phyloP scores from a whole-genome alignment of 2,888 invertebrate genomes.

The Coleophora deauratella region DNA sequence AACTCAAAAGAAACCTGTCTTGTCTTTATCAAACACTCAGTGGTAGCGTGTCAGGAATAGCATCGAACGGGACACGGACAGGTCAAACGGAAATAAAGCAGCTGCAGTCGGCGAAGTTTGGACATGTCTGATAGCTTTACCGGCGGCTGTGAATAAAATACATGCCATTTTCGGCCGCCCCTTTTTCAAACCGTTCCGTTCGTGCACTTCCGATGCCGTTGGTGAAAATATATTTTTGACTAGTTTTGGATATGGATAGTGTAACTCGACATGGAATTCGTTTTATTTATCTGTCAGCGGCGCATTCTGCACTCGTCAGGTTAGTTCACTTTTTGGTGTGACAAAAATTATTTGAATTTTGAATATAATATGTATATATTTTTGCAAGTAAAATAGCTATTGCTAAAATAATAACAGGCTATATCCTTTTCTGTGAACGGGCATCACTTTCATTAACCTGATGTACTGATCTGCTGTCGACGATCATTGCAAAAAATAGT shows the following conservation, averaged over 20 bases:
- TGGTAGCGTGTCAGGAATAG: conserved; percentile 53
- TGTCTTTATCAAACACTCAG: too few relatives aligned
- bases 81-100: conserved; percentile 71
- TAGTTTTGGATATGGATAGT: not conserved
- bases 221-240: conserved; percentile 11
- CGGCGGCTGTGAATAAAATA: conserved; percentile 63
- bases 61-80: conserved; percentile 61
- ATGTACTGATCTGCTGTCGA: too few relatives aligned
- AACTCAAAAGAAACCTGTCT: conserved; percentile 55
- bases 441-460: too few relatives aligned
- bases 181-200: conserved; percentile 31
- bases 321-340: too few relatives aligned
- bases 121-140: conserved; percentile 63
- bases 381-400: too few relatives aligned
- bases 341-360: too few relatives aligned
- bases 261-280: not conserved
- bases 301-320: too few relatives aligned
- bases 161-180: conserved; percentile 38
- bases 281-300: not conserved
- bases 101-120: conserved; percentile 64
- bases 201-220: conserved; percentile 26
- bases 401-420: too few relatives aligned
- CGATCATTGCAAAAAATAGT: too few relatives aligned
- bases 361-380: too few relatives aligned
- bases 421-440: too few relatives aligned